These are phyloP conservation scores for Tiaroga cobitis DNA, from an alignment of 2,797 vertebrate species.

Conservation along the genomic window DNA sequence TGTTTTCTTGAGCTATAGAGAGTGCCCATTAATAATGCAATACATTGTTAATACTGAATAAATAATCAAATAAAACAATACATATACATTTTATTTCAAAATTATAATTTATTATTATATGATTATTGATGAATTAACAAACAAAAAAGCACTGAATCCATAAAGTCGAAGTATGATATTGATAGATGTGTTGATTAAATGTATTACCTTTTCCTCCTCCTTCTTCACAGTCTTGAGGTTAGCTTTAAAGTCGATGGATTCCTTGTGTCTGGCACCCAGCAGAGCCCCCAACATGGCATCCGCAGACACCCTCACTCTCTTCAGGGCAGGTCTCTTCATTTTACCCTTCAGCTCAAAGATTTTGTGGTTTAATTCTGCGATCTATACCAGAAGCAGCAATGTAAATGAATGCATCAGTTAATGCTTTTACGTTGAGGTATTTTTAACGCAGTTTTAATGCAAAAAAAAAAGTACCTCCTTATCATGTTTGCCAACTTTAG, in stretches of 20 bases:
- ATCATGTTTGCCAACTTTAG: conserved; percentile 71
- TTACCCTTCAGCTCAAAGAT: conserved; percentile 69
- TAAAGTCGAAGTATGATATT: not conserved
- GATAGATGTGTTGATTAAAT: not conserved
- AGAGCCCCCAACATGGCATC: conserved; percentile 58
- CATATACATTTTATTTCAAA: not conserved
- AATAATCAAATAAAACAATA: not conserved
- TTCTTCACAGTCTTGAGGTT: conserved; percentile 73
- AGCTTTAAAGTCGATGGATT: conserved; percentile 69
- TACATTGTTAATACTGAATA: not conserved
- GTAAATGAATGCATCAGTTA: not conserved
- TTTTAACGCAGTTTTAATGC: not conserved
- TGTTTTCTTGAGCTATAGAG: not conserved
- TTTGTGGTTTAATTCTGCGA: conserved; percentile 52
- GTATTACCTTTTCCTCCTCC: conserved; percentile 66
- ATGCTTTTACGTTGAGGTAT: not conserved
- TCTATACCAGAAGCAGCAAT: not conserved
- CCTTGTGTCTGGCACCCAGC: conserved; percentile 66
- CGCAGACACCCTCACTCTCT: conserved; percentile 69
- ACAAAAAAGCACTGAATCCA: not conserved
- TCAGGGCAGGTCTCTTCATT: conserved; percentile 68
- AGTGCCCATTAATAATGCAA: not conserved
- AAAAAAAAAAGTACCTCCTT: conserved; percentile 66
- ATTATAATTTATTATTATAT: not conserved
- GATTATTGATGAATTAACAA: not conserved